Conservation (phyloP, 2,888 invertebrate genomes). For the Euzophera pinguis region DNA sequence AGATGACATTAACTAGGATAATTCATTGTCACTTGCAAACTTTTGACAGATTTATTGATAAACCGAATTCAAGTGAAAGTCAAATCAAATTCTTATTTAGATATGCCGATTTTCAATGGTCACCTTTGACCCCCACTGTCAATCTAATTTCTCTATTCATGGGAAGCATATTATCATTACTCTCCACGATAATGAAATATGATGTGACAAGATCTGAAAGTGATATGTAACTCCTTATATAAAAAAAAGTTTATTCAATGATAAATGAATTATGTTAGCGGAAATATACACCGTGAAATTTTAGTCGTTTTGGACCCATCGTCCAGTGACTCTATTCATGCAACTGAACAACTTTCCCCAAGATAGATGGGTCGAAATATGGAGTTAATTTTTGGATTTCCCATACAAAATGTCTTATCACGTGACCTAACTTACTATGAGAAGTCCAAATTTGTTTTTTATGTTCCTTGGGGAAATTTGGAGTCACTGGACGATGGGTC, state of each 20-base stretch:
- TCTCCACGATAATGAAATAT: constrained; percentile 12
- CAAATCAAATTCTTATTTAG: constrained; percentile 42
- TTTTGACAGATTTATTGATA: constrained; percentile 21
- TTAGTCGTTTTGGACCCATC: too few relatives aligned
- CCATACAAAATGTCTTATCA: too few relatives aligned
- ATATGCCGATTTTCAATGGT: constrained; percentile 47
- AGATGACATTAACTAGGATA: neutral
- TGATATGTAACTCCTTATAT: neutral
- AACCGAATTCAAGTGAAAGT: constrained; percentile 44
- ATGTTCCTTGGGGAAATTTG: too few relatives aligned
- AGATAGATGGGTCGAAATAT: too few relatives aligned
- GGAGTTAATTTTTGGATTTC: too few relatives aligned
- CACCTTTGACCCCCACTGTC: constrained; percentile 50
- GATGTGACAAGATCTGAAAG: constrained; percentile 5
- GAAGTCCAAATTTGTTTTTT: too few relatives aligned
- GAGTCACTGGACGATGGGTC: too few relatives aligned
- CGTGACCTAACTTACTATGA: too few relatives aligned
- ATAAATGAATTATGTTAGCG: neutral
- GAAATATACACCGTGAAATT: too few relatives aligned
- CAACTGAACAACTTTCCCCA: too few relatives aligned
- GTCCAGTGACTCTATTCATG: too few relatives aligned
- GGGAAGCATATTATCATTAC: constrained; percentile 44
- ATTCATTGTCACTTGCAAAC: constrained; percentile 8
- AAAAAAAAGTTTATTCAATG: neutral
- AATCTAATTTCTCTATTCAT: constrained; percentile 55